A percentile compares a stretch with the other conserved stretches of the same genome.
These are phyloP conservation scores for Chironomus tentans DNA, from an alignment of 2,888 invertebrate genomes.

Conservation along the genomic window DNA sequence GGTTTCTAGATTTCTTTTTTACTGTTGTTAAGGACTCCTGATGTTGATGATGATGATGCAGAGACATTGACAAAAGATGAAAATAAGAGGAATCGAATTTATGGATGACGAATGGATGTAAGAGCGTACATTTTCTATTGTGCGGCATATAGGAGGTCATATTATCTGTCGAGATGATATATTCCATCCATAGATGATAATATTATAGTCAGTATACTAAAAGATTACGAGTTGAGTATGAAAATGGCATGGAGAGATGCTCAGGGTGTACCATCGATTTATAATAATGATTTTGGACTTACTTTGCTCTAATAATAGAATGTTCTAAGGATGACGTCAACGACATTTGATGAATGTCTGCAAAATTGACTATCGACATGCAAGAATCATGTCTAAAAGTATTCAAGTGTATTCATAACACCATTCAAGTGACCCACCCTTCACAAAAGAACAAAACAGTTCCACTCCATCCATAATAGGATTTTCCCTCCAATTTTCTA, in stretches of 20 bases:
- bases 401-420: neutral
- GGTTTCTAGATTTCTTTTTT: neutral
- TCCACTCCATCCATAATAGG: neutral
- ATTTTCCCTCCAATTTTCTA: no score
- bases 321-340: no score
- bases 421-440: no score
- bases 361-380: neutral
- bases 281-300: no score
- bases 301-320: no score
- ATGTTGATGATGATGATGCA: neutral
- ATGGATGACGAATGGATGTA: constrained; percentile 7
- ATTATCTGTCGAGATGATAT: neutral
- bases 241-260: neutral
- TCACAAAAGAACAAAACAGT: neutral
- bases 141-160: neutral
- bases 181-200: neutral
- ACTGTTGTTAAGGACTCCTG: neutral
- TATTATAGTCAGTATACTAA: neutral
- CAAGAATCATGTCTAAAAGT: neutral
- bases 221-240: constrained; percentile 13
- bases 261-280: no score
- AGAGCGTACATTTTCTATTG: neutral
- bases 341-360: no score
- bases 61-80: neutral
- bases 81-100: neutral